Conservation (phyloP, 2,113 vertebrate species). For the Tonatia bakeri region DNA sequence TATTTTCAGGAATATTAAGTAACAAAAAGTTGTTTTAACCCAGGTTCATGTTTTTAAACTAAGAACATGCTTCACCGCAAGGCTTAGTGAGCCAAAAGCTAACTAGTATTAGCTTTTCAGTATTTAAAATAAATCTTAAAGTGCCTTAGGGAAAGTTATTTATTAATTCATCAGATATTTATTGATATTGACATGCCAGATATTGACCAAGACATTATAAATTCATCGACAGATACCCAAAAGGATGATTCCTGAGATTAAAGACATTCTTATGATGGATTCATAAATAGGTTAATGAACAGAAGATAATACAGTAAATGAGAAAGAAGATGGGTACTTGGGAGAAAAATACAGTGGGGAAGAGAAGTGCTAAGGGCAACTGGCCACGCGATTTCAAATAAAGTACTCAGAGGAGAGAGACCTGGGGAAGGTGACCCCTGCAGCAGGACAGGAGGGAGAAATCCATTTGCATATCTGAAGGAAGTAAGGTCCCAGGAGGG, state of each 20-base stretch:
- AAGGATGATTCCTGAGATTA: background rate
- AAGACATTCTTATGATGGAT: background rate
- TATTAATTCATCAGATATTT: background rate
- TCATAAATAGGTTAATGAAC: background rate
- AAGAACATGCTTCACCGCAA: background rate
- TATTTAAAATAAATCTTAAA: background rate
- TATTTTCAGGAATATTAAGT: background rate
- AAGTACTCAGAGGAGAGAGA: background rate
- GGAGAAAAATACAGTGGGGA: background rate
- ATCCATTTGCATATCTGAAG: background rate
- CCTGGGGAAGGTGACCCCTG: background rate
- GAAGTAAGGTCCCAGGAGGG: background rate
- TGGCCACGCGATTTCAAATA: background rate
- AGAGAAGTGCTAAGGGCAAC: background rate
- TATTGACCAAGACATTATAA: background rate
- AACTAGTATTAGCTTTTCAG: background rate
- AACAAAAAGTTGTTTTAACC: background rate
- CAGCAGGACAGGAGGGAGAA: background rate
- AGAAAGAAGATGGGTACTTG: background rate
- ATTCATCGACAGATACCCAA: background rate
- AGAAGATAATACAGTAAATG: background rate
- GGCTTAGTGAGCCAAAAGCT: background rate
- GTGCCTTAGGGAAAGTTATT: background rate
- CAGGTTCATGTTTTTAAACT: background rate
- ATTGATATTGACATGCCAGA: background rate